Conservation (phyloP, 2,888 invertebrate genomes). For the Lycophotia porphyrea region DNA sequence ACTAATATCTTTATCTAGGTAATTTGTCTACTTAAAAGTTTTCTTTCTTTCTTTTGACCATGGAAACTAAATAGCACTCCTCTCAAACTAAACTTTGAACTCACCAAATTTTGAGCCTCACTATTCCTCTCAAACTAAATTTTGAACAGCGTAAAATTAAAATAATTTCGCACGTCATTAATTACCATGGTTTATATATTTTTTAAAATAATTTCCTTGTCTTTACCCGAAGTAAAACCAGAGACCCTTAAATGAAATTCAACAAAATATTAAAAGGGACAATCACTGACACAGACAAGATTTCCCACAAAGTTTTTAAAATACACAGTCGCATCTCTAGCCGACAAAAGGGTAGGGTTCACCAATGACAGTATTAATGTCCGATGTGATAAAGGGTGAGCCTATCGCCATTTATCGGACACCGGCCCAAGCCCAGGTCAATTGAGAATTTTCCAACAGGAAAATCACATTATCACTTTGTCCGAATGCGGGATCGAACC, state of each 20-base stretch:
- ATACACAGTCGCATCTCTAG: conserved; percentile 22
- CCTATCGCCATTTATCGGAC: conserved; percentile 59
- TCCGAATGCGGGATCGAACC: conserved; percentile 31
- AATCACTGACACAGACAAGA: background rate
- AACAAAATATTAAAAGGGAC: conserved; percentile 8
- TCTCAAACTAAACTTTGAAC: background rate
- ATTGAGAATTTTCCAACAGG: conserved; percentile 64
- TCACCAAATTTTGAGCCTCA: no score
- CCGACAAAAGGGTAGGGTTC: conserved; percentile 44
- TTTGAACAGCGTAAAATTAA: no score
- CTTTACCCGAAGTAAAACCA: background rate
- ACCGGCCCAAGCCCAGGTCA: conserved; percentile 56
- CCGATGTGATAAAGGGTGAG: conserved; percentile 56
- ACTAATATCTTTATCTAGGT: background rate
- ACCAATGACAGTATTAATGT: conserved; percentile 61
- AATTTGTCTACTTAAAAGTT: background rate
- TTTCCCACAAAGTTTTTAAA: conserved; percentile 19
- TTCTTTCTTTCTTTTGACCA: background rate
- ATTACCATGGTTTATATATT: background rate
- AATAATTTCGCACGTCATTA: background rate
- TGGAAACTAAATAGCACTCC: background rate
- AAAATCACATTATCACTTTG: conserved; percentile 62
- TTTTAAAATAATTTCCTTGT: background rate
- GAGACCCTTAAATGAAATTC: background rate
- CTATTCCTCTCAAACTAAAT: no score